Percentiles rank a stretch among this genome's conserved stretches.
Conservation (phyloP, 2,113 vertebrate species). For the Nematolebias whitei region DNA sequence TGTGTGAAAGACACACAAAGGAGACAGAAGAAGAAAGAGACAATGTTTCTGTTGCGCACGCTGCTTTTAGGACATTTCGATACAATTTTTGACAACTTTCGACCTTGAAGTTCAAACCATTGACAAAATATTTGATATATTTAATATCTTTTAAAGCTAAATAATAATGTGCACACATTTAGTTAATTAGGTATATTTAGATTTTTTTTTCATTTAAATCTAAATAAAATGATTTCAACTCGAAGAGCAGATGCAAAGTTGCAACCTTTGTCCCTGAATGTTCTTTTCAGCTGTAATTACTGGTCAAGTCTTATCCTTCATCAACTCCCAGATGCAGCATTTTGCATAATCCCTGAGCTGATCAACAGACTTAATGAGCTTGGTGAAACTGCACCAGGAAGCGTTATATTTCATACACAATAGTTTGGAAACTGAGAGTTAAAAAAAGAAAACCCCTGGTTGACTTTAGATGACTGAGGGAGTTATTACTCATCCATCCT, state of each 20-base stretch:
- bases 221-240: no score
- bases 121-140: no score
- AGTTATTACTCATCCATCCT: background rate
- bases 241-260: background rate
- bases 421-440: background rate
- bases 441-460: background rate
- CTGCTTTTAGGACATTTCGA: no score
- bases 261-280: background rate
- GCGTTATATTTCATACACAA: background rate
- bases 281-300: background rate
- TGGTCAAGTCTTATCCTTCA: background rate
- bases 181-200: no score
- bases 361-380: slow-evolving; percentile 1
- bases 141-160: no score
- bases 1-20: no score
- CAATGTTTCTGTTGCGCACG: no score
- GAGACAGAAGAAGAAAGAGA: no score
- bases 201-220: no score
- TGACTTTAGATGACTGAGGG: background rate
- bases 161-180: no score
- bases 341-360: slow-evolving; percentile 17
- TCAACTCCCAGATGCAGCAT: background rate
- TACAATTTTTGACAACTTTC: no score
- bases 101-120: no score
- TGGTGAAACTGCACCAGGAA: background rate